Evolutionary conservation across 2,888 invertebrate species (phyloP), one percentile per base, ranked within the genome.

Genomic region (Steinernema hermaphroditum): DNA sequence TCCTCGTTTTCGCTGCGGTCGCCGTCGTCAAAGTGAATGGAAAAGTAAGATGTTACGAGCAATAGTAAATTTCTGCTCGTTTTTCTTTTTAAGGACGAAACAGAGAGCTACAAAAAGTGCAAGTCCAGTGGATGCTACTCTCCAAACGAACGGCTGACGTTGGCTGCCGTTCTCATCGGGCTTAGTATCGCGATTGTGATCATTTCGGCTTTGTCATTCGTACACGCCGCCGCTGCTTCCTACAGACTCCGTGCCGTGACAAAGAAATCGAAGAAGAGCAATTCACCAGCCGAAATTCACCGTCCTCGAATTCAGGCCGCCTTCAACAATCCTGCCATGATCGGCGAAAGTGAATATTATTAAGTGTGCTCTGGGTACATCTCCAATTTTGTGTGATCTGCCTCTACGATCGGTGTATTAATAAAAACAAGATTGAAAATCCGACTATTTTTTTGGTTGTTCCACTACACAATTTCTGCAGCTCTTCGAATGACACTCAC

Each of bases 281-380:
- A 62, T 14, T 1, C 32, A 8, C 62, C 27, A 27, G 12, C 62
- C 14, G 27, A 62, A 24, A 32, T 54, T 22, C 54, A 34, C 9
- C 29, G 27, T 29, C 62, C 32, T 8, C 62, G 62, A 12, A 24
- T 62, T 16, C 62, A 62, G 19, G 32, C 62, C 32, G 29, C 62
- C 9, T 62, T 29, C 32, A 29, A 62, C 32, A 62, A 62, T 32
- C 32, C 62, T 16, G 62, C 27, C 12, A 29, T 62, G 29, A 62
- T 14, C 19, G 62, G 32, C 6, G 62, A 62, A 9, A 62, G 62
- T 62, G 62, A 62, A 16, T 62, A 62, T 16, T 62, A 62, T 32
- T 62, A 62, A 62, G 12, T 1, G 37, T 37, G 12, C 12, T 12
- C 6, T 37, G 12, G 12, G 12, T 37, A 12, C 37, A 37, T 12